Evolutionary conservation across 2,888 invertebrate genomes (phyloP).

Genomic region (Labia minor): DNA sequence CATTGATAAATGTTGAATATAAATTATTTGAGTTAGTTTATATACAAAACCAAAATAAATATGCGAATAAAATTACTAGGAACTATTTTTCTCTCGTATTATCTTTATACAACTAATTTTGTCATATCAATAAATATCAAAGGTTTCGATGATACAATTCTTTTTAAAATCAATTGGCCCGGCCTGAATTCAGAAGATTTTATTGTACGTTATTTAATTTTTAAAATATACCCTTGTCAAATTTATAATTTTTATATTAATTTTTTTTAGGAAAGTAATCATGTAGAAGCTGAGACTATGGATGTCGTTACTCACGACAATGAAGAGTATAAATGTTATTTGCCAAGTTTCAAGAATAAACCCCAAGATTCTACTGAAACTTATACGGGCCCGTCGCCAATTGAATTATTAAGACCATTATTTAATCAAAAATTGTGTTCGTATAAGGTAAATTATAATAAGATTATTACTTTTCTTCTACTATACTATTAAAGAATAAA

Average conservation of each 20-base stretch:
- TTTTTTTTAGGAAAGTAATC: slow-evolving; percentile 29
- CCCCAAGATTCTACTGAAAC: slow-evolving; percentile 42
- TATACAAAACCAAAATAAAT: too few species aligned
- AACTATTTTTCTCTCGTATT: too few species aligned
- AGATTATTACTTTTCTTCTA: too few species aligned
- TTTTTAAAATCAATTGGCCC: slow-evolving; percentile 71
- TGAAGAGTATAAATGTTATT: slow-evolving; percentile 71
- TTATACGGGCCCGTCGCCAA: slow-evolving; percentile 62
- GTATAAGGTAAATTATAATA: slow-evolving; percentile 49
- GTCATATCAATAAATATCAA: slow-evolving; percentile 43
- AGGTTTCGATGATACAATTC: slow-evolving; percentile 70
- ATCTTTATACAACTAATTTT: too few species aligned
- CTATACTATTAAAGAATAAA: too few species aligned
- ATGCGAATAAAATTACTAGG: too few species aligned
- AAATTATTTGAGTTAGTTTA: too few species aligned
- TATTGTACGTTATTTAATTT: slow-evolving; percentile 32
- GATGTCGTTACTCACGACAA: slow-evolving; percentile 62
- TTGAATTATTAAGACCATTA: slow-evolving; percentile 63
- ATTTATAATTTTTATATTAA: too few species aligned
- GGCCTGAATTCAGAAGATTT: slow-evolving; percentile 40
- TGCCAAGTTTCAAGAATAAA: slow-evolving; percentile 51
- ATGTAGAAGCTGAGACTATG: slow-evolving; percentile 45
- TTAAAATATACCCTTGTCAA: background rate
- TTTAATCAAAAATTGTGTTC: slow-evolving; percentile 73
- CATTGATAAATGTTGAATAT: too few species aligned